Conservation (phyloP, 2,797 vertebrate species). For the Lutjanus argentimaculatus region DNA sequence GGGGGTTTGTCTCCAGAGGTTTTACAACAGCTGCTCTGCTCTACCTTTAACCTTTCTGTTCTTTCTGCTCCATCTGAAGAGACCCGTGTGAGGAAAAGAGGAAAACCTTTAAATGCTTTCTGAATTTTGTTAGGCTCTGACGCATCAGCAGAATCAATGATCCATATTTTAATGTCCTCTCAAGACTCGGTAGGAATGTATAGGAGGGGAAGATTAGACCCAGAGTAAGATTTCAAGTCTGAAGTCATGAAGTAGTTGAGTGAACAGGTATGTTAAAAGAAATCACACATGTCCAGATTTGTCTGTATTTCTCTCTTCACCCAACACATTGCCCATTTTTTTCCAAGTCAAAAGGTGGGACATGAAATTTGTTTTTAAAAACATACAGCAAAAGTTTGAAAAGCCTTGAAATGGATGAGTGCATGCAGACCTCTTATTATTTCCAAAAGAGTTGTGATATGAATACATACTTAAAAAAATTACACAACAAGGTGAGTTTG, state of each 20-base stretch:
- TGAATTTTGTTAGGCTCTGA: constrained; percentile 2
- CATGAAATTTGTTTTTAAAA: background rate
- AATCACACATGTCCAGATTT: too few relatives aligned
- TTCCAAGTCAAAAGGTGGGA: background rate
- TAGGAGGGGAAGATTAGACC: background rate
- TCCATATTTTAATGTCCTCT: constrained; percentile 9
- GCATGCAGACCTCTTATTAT: background rate
- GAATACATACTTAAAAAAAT: too few relatives aligned
- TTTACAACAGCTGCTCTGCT: constrained; percentile 62
- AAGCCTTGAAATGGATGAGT: background rate
- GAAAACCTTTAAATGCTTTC: constrained; percentile 13
- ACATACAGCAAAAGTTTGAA: background rate
- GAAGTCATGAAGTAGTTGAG: background rate
- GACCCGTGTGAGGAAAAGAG: constrained; percentile 17
- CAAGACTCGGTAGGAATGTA: constrained; percentile 14
- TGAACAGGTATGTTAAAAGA: background rate
- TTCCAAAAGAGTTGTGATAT: background rate
- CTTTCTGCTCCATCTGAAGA: constrained; percentile 30
- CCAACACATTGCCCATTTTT: background rate
- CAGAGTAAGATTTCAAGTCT: background rate
- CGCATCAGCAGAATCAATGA: constrained; percentile 22
- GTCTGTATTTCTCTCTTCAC: background rate
- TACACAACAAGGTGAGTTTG: too few relatives aligned
- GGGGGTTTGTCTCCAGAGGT: constrained; percentile 50
- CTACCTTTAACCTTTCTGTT: constrained; percentile 58